These are phyloP conservation scores for Buteo buteo DNA, from an alignment of 2,113 vertebrate genomes.

Conservation along the genomic window DNA sequence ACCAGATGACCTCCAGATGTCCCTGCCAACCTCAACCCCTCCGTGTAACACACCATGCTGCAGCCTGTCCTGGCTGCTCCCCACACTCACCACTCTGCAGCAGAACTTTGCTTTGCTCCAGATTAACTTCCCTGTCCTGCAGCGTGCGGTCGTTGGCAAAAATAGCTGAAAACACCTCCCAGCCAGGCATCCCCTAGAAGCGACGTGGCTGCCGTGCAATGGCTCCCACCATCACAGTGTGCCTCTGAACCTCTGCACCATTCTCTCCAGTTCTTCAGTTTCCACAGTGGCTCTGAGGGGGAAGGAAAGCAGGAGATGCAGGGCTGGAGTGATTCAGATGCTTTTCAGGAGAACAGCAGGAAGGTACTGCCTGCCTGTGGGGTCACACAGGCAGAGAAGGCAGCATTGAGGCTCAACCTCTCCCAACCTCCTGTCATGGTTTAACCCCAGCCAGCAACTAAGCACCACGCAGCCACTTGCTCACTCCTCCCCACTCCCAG, in stretches of 20 bases:
- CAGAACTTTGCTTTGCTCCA: background rate
- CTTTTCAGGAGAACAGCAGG: background rate
- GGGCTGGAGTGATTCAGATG: background rate
- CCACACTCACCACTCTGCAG: slow-evolving; percentile 24
- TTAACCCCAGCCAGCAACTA: too few species aligned
- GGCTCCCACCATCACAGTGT: slow-evolving; percentile 69
- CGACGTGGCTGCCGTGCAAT: slow-evolving; percentile 55
- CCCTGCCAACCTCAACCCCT: background rate
- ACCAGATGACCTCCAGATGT: background rate
- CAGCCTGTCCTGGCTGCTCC: background rate
- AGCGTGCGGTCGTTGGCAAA: slow-evolving; percentile 14
- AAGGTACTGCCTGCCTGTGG: background rate
- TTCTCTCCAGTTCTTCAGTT: background rate
- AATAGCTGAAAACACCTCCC: slow-evolving; percentile 48
- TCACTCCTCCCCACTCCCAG: too few species aligned
- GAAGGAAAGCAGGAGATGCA: background rate
- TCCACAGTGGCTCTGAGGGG: background rate
- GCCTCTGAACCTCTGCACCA: background rate
- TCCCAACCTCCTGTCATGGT: background rate
- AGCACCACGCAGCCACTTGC: too few species aligned
- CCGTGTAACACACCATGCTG: background rate
- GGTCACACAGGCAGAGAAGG: background rate
- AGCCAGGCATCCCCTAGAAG: slow-evolving; percentile 57
- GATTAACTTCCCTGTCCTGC: background rate
- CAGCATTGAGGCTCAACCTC: background rate